These are phyloP conservation scores for Cydia strobilella DNA, from an alignment of 1,140 invertebrate species.

Conservation along the genomic window DNA sequence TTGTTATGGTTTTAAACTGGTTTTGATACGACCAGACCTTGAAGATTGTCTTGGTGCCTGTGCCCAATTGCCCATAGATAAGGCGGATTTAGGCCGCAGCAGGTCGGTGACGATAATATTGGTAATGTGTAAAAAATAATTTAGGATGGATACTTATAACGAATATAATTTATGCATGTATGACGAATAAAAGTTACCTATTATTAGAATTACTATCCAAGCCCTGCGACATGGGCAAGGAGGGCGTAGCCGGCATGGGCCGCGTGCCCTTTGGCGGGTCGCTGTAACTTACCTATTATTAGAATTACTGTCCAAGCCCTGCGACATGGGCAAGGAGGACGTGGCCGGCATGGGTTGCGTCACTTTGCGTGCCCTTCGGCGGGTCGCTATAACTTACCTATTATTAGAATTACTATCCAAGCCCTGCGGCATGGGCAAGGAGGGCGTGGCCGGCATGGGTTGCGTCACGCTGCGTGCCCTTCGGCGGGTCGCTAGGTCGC, in stretches of 20 bases:
- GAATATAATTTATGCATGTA: too few species aligned
- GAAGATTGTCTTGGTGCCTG: too few species aligned
- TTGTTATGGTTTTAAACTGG: too few species aligned
- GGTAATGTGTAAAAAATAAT: too few species aligned
- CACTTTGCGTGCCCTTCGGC: slow-evolving; percentile 79
- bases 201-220: slow-evolving; percentile 73
- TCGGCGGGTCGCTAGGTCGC: slow-evolving; percentile 80
- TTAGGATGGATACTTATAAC: too few species aligned
- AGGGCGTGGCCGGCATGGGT: slow-evolving; percentile 80
- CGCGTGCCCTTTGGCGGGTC: slow-evolving; percentile 80
- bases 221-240: slow-evolving; percentile 67
- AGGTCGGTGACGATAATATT: too few species aligned
- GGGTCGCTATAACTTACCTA: too few species aligned
- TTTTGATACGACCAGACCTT: too few species aligned
- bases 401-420: slow-evolving; percentile 71
- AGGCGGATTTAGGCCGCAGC: too few species aligned
- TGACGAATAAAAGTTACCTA: slow-evolving; percentile 48
- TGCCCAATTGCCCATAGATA: too few species aligned
- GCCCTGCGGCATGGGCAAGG: slow-evolving; percentile 67
- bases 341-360: slow-evolving; percentile 82
- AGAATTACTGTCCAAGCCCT: slow-evolving; percentile 66
- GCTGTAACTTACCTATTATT: too few species aligned
- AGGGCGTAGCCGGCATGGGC: slow-evolving; percentile 79
- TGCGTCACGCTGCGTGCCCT: slow-evolving; percentile 79
- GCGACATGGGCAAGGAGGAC: slow-evolving; percentile 65